Evolutionary conservation across 2,888 invertebrate species (phyloP).

Genomic region (Andrena hattorfiana): DNA sequence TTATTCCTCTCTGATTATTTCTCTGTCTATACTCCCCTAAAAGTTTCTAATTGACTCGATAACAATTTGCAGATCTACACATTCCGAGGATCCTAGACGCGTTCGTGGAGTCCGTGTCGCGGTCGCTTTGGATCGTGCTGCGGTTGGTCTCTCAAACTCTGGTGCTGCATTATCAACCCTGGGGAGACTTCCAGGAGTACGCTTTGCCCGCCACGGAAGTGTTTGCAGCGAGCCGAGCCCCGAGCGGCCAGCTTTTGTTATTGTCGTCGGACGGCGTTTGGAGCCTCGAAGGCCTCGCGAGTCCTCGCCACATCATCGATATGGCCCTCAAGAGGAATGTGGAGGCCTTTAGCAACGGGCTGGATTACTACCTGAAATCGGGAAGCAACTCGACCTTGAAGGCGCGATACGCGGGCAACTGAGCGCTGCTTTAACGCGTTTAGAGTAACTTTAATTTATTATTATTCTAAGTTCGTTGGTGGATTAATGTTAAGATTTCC

Average conservation of each 20-base stretch:
- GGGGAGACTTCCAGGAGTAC: conserved; percentile 66
- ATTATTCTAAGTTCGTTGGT: background rate
- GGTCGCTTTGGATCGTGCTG: conserved; percentile 75
- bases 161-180: conserved; percentile 72
- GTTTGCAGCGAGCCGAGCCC: conserved; percentile 53
- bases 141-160: conserved; percentile 67
- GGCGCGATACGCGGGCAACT: conserved; percentile 71
- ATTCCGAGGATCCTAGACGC: conserved; percentile 70
- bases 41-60: background rate
- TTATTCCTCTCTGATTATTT: no score
- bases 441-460: conserved; percentile 7
- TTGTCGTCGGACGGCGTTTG: conserved; percentile 77
- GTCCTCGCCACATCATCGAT: conserved; percentile 67
- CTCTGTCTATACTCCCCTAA: no score
- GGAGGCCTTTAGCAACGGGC: conserved; percentile 55
- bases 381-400: conserved; percentile 63
- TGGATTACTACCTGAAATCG: conserved; percentile 67
- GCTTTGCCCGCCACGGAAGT: conserved; percentile 63
- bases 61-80: conserved; percentile 64
- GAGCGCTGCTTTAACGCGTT: background rate
- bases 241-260: conserved; percentile 73
- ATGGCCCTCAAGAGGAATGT: conserved; percentile 60
- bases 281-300: conserved; percentile 75
- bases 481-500: conserved; percentile 8
- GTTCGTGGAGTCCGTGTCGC: conserved; percentile 52